A percentile compares a stretch with the other conserved stretches of the same genome.
Conservation (phyloP, 92 coral and sea anemone genomes). For the Blastomussa wellsi region DNA sequence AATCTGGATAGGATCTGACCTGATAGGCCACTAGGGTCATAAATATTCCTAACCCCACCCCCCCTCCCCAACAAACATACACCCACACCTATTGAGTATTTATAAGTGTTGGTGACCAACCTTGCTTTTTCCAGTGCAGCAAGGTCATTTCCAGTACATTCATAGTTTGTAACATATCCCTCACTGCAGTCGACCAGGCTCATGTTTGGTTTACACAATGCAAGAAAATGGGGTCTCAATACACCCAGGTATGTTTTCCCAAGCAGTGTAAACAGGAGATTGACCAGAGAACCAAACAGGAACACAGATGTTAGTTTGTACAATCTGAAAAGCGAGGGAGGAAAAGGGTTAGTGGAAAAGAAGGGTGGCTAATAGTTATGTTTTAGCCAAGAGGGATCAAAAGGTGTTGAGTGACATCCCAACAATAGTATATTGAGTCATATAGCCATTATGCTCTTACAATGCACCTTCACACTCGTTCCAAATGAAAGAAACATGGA, state of each 20-base stretch:
- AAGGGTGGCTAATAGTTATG: not conserved
- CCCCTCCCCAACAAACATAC: no score
- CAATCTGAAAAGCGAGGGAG: slow-evolving; percentile 48
- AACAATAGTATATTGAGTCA: no score
- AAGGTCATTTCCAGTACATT: slow-evolving; percentile 83
- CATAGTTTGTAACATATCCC: slow-evolving; percentile 79
- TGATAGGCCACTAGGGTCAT: no score
- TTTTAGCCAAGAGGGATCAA: not conserved
- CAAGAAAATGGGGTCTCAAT: slow-evolving; percentile 90
- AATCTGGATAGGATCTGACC: no score
- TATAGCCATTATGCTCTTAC: no score
- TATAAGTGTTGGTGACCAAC: slow-evolving; percentile 19
- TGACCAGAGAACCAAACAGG: slow-evolving; percentile 71
- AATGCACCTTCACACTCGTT: no score
- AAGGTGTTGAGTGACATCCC: not conserved
- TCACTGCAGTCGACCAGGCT: slow-evolving; percentile 76
- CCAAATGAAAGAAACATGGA: no score
- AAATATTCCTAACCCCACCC: no score
- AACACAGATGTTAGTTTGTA: slow-evolving; percentile 68
- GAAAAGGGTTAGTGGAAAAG: not conserved
- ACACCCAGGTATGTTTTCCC: slow-evolving; percentile 77
- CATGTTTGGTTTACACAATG: slow-evolving; percentile 91
- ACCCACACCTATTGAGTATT: not conserved
- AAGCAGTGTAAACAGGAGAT: slow-evolving; percentile 61
- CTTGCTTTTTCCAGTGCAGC: slow-evolving; percentile 73